phyloP scores from a whole-genome alignment of 64 coral and sea anemone genomes.

The Actinia equina region DNA sequence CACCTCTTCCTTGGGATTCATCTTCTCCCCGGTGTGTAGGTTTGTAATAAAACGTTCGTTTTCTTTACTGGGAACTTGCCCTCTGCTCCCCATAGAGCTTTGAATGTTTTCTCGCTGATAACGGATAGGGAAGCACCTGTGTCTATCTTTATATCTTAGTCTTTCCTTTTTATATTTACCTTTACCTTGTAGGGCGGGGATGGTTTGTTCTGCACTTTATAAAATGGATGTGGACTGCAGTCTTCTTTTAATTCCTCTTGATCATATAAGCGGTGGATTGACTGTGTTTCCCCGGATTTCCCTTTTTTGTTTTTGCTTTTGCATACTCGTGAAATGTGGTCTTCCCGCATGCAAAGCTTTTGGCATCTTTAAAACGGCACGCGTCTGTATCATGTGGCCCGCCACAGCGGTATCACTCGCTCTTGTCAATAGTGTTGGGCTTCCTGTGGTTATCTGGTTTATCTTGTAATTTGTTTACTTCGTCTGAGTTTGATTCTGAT shows the following conservation, averaged over 20 bases:
- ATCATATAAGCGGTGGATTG: not conserved
- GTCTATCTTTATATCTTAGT: constrained; percentile 23
- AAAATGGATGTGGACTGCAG: not conserved
- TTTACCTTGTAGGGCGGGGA: not conserved
- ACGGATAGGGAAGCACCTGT: constrained; percentile 27
- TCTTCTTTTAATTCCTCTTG: not conserved
- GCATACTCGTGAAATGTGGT: constrained; percentile 27
- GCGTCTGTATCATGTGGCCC: constrained; percentile 35
- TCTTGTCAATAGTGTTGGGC: not conserved
- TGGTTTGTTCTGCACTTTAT: not conserved
- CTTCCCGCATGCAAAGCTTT: constrained; percentile 39
- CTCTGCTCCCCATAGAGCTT: not conserved
- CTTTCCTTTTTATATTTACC: not conserved
- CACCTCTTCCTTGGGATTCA: constrained; percentile 19
- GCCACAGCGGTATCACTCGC: constrained; percentile 16
- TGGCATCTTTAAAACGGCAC: constrained; percentile 52
- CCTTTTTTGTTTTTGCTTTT: not conserved
- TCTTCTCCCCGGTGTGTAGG: constrained; percentile 43
- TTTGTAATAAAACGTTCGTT: constrained; percentile 21
- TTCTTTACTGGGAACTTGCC: not conserved
- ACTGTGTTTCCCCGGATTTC: not conserved
- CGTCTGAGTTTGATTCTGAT: constrained; percentile 16
- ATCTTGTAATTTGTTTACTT: constrained; percentile 8
- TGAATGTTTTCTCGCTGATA: constrained; percentile 23
- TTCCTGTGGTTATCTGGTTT: not conserved